Conservation (phyloP, 2,113 vertebrate species). For the Paradisaea rubra region DNA sequence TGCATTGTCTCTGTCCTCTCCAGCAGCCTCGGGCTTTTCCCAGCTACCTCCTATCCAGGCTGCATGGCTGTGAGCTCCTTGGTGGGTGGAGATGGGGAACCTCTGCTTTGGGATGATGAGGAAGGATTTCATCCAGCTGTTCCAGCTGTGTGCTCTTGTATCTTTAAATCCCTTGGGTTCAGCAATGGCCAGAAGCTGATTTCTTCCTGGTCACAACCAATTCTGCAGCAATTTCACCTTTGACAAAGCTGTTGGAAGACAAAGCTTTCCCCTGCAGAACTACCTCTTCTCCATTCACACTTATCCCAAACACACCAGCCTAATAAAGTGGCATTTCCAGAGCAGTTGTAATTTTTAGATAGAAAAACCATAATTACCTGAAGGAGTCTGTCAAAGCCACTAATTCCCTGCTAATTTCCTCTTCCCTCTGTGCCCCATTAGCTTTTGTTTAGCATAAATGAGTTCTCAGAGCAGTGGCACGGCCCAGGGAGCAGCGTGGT, state of each 20-base stretch:
- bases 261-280: not conserved
- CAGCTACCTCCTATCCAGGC: not conserved
- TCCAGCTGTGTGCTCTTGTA: rapidly evolving
- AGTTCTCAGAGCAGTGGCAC: not conserved
- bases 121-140: not conserved
- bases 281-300: not conserved
- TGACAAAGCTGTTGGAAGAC: not conserved
- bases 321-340: not conserved
- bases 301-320: not conserved
- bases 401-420: not conserved
- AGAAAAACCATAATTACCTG: not conserved
- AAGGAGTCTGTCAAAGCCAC: not conserved
- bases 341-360: not conserved
- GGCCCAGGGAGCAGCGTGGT: not conserved
- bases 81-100: not conserved
- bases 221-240: not conserved
- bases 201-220: not conserved
- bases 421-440: not conserved
- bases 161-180: not conserved
- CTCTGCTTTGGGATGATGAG: not conserved
- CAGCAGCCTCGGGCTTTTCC: not conserved
- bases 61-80: not conserved
- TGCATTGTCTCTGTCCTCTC: not conserved
- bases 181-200: not conserved
- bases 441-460: not conserved